Conservation (phyloP, 2,888 invertebrate genomes). For the Poecilus cupreus region DNA sequence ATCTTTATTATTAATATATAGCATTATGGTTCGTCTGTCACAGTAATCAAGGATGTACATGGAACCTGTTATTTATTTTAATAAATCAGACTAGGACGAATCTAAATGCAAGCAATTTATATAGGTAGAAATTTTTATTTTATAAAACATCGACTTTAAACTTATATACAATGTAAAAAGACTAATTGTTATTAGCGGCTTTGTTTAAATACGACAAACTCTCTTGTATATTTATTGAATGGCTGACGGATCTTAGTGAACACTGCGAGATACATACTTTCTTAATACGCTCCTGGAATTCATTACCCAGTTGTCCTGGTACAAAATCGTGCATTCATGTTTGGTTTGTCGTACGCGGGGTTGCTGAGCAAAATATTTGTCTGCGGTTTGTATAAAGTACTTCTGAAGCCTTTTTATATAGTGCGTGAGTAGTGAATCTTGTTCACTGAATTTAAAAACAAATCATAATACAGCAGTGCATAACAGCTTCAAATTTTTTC, state of each 20-base stretch:
- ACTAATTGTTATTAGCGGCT: slow-evolving; percentile 59
- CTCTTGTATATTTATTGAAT: slow-evolving; percentile 57
- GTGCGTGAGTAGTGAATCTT: slow-evolving; percentile 58
- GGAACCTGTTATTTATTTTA: slow-evolving; percentile 59
- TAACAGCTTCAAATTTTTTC: slow-evolving; percentile 53
- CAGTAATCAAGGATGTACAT: slow-evolving; percentile 52
- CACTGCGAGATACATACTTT: slow-evolving; percentile 44
- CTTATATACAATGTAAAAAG: slow-evolving; percentile 59
- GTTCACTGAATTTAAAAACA: slow-evolving; percentile 55
- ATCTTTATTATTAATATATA: slow-evolving; percentile 54
- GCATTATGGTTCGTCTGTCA: slow-evolving; percentile 58
- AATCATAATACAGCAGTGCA: slow-evolving; percentile 55
- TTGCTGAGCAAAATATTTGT: slow-evolving; percentile 54
- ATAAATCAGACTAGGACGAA: slow-evolving; percentile 53
- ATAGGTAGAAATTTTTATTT: slow-evolving; percentile 56
- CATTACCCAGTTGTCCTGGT: neutral
- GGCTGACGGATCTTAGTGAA: slow-evolving; percentile 45
- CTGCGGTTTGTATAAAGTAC: slow-evolving; percentile 59
- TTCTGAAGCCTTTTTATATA: slow-evolving; percentile 59
- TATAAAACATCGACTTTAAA: slow-evolving; percentile 59
- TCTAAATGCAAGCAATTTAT: slow-evolving; percentile 57
- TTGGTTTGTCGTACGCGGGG: slow-evolving; percentile 51
- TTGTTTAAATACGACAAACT: slow-evolving; percentile 57
- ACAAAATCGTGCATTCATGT: slow-evolving; percentile 35
- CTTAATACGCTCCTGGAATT: slow-evolving; percentile 23